A percentile compares a stretch with the other conserved stretches of the same genome.
Conservation (phyloP, 2,888 invertebrate genomes). For the Apodemia zela region DNA sequence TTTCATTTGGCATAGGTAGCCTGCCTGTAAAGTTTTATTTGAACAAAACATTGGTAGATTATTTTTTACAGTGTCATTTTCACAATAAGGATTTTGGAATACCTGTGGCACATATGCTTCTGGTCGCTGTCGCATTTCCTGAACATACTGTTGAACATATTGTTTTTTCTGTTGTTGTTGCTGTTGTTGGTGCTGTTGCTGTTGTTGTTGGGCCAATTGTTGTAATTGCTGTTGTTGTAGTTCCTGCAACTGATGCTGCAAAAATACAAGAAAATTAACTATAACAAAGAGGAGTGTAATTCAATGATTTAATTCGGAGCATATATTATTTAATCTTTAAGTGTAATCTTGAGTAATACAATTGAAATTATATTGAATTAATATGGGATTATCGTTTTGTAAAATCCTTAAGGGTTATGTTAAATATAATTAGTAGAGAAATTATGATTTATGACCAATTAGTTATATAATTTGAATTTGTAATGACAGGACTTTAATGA, state of each 20-base stretch:
- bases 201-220: constrained; percentile 48
- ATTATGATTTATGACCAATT: no score
- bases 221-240: constrained; percentile 54
- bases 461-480: no score
- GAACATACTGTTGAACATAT: constrained; percentile 53
- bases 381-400: no score
- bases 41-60: no score
- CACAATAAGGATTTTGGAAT: not conserved
- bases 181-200: constrained; percentile 49
- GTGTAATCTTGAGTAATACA: no score
- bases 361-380: no score
- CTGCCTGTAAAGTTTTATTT: no score
- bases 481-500: no score
- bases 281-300: not conserved
- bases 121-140: constrained; percentile 55
- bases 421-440: no score
- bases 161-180: constrained; percentile 50
- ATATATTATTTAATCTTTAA: not conserved
- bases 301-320: not conserved
- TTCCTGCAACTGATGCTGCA: constrained; percentile 43
- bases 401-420: no score
- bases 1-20: no score
- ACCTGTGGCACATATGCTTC: constrained; percentile 54
- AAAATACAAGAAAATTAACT: not conserved
- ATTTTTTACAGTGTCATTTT: no score